phyloP scores from a whole-genome alignment of 2,888 invertebrate genomes.

The Carabus problematicus region DNA sequence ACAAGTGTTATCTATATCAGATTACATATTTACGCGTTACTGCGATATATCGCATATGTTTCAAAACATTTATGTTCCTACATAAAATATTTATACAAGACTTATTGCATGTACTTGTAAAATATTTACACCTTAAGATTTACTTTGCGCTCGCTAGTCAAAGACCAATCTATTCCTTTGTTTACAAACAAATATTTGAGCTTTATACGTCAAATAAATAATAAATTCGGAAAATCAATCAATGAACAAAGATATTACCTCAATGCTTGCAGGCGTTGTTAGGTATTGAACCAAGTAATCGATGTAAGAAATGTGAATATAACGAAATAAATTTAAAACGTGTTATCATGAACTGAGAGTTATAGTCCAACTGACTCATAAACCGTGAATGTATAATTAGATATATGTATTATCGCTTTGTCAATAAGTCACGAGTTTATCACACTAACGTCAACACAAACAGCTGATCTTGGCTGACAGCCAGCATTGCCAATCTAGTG shows the following conservation, averaged over 20 bases:
- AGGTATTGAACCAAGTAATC: too few relatives aligned
- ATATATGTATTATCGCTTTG: conserved; percentile 9
- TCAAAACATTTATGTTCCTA: too few relatives aligned
- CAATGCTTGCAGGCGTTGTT: background rate
- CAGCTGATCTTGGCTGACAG: conserved; percentile 5
- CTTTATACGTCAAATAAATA: background rate
- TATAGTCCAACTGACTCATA: conserved; percentile 2
- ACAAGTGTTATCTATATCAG: too few relatives aligned
- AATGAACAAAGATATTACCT: conserved; percentile 9
- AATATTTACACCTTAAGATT: too few relatives aligned
- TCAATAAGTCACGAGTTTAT: conserved; percentile 3
- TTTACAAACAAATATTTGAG: conserved; percentile 12
- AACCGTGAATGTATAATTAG: background rate
- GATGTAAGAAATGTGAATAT: too few relatives aligned
- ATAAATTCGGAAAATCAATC: background rate
- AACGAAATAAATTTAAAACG: too few relatives aligned
- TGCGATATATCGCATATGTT: too few relatives aligned
- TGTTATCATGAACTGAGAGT: background rate
- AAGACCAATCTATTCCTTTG: conserved; percentile 6
- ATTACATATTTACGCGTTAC: too few relatives aligned
- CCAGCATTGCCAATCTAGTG: background rate
- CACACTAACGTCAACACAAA: conserved; percentile 4
- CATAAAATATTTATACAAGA: too few relatives aligned
- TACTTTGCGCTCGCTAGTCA: too few relatives aligned
- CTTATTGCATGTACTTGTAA: too few relatives aligned